Conservation (phyloP, 2,113 vertebrate species). For the Peromyscus leucopus region DNA sequence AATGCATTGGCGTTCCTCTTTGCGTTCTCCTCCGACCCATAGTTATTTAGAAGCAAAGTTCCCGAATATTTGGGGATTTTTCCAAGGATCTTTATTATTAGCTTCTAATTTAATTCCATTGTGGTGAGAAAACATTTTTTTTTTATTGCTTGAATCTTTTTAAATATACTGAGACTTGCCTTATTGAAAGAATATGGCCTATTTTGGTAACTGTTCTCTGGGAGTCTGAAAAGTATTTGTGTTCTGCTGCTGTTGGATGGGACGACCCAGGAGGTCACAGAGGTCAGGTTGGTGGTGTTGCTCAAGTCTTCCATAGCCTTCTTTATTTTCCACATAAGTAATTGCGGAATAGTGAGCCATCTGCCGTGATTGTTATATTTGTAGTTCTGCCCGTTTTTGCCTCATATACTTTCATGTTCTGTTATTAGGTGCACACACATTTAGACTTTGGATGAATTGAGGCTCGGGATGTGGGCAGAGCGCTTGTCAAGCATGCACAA, state of each 20-base stretch:
- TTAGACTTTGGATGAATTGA: constrained; percentile 18
- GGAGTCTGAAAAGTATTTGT: constrained; percentile 46
- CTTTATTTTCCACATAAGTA: constrained; percentile 35
- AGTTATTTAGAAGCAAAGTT: constrained; percentile 55
- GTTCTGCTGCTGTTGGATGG: constrained; percentile 4
- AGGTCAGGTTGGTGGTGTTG: background rate
- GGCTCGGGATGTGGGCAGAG: background rate
- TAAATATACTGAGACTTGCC: constrained; percentile 37
- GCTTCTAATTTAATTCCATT: constrained; percentile 73
- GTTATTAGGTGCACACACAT: background rate
- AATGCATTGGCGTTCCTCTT: constrained; percentile 20
- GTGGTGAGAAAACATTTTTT: constrained; percentile 58
- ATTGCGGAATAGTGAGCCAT: background rate
- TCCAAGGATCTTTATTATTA: constrained; percentile 61
- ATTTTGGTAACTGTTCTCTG: constrained; percentile 66
- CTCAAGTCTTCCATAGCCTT: background rate
- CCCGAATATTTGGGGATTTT: constrained; percentile 60
- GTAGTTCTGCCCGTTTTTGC: background rate
- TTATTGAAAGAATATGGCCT: constrained; percentile 63
- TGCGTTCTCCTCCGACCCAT: constrained; percentile 37
- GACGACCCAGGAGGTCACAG: background rate
- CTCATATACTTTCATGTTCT: constrained; percentile 53
- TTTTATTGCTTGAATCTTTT: constrained; percentile 60
- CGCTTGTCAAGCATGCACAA: too few relatives aligned
- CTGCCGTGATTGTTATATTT: background rate